phyloP scores from a whole-genome alignment of 2,797 vertebrate species.

The Gila robusta region DNA sequence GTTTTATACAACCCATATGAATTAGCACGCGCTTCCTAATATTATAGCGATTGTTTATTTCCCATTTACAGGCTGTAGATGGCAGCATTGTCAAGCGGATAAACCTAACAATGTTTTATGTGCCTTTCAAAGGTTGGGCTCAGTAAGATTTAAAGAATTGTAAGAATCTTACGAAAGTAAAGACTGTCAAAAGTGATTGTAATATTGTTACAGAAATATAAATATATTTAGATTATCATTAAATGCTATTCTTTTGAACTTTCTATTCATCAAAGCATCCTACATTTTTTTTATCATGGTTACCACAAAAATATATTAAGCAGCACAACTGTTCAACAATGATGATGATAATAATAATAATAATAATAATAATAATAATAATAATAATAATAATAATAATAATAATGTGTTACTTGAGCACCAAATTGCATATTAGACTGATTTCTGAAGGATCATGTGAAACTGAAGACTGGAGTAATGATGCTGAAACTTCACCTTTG shows the following conservation, averaged over 20 bases:
- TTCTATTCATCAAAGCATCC: background rate
- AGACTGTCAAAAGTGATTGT: background rate
- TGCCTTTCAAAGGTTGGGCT: background rate
- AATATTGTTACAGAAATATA: background rate
- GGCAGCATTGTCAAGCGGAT: conserved; percentile 27
- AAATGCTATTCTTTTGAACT: background rate
- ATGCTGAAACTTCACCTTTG: background rate
- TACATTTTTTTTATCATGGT: background rate
- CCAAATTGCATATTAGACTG: background rate
- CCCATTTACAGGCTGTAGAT: conserved; percentile 7
- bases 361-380: background rate
- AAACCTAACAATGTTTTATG: background rate
- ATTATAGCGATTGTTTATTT: background rate
- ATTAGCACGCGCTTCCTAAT: too few species aligned
- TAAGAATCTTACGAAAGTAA: too few species aligned
- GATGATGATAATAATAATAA: background rate
- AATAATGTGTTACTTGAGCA: background rate
- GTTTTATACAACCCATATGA: background rate
- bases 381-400: background rate
- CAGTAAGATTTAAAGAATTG: background rate
- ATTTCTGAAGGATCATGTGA: background rate
- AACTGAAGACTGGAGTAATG: background rate
- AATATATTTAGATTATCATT: background rate
- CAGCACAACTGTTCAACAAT: background rate
- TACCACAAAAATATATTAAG: background rate